A percentile compares a stretch with the other conserved stretches of the same genome.
Conservation (phyloP, 2,113 vertebrate species). For the Hemiprocne comata region DNA sequence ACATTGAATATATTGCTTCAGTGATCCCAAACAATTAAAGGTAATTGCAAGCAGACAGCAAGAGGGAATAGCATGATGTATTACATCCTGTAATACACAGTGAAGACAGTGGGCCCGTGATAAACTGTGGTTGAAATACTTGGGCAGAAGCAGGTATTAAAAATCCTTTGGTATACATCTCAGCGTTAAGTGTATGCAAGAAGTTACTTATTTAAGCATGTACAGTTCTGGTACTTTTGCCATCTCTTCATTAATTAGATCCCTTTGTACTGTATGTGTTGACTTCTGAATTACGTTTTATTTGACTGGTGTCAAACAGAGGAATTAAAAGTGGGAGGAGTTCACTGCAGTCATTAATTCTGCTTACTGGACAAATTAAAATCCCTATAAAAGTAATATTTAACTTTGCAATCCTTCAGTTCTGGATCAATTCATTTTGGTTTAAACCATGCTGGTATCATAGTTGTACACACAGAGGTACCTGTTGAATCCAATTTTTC, state of each 20-base stretch:
- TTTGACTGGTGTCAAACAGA: background rate
- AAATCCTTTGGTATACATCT: background rate
- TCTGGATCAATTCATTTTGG: background rate
- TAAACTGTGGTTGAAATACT: background rate
- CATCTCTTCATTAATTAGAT: background rate
- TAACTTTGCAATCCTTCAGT: background rate
- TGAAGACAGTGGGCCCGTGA: background rate
- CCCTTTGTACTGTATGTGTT: background rate
- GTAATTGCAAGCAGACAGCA: background rate
- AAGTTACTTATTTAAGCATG: background rate
- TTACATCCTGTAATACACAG: background rate
- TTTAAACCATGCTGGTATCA: background rate
- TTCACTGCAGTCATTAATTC: background rate
- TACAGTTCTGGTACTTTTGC: background rate
- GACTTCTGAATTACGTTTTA: background rate
- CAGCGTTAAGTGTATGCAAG: background rate
- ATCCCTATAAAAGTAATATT: background rate
- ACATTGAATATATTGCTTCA: background rate
- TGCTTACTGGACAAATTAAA: background rate
- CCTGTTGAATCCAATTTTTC: background rate
- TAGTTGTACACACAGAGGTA: background rate
- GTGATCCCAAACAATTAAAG: background rate
- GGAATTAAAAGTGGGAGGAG: background rate
- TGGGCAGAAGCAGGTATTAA: background rate
- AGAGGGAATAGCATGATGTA: background rate